Evolutionary conservation across 1,140 invertebrate genomes (phyloP).

Genomic region (Drosophila santomea): DNA sequence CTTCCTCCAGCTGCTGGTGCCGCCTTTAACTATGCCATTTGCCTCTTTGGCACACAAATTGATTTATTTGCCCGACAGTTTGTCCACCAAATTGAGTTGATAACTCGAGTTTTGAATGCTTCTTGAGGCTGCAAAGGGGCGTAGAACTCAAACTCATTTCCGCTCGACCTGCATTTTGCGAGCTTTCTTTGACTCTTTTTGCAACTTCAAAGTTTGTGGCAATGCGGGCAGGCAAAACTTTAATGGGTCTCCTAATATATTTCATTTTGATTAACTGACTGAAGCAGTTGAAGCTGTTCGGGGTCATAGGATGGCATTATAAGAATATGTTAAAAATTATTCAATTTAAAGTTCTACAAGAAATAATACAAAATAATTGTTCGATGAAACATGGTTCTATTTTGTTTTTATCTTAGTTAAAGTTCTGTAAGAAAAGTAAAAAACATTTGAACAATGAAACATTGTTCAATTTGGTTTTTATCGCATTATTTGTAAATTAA

Average conservation of each 20-base stretch:
- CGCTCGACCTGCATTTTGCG: conserved; percentile 32
- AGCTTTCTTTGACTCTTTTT: conserved; percentile 16
- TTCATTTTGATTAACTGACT: not conserved
- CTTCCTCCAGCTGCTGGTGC: conserved; percentile 33
- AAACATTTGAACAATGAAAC: no score
- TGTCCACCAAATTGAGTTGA: conserved; percentile 59
- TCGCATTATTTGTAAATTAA: no score
- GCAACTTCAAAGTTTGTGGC: conserved; percentile 3
- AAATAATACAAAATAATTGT: no score
- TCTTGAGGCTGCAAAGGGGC: not conserved
- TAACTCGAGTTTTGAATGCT: conserved; percentile 45
- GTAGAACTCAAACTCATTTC: conserved; percentile 34
- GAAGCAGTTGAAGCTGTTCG: no score
- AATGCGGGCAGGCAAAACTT: conserved; percentile 18
- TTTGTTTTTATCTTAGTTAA: no score
- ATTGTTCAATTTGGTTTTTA: no score
- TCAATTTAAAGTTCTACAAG: no score
- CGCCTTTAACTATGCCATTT: conserved; percentile 17
- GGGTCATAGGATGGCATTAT: no score
- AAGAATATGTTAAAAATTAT: no score
- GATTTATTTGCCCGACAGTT: conserved; percentile 57
- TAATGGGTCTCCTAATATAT: not conserved
- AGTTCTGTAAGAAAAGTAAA: no score
- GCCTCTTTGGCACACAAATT: conserved; percentile 42
- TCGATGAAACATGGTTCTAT: no score